Conservation (phyloP, 53 echinoderm and acorn worm species). For the Echinarachnius parma region DNA sequence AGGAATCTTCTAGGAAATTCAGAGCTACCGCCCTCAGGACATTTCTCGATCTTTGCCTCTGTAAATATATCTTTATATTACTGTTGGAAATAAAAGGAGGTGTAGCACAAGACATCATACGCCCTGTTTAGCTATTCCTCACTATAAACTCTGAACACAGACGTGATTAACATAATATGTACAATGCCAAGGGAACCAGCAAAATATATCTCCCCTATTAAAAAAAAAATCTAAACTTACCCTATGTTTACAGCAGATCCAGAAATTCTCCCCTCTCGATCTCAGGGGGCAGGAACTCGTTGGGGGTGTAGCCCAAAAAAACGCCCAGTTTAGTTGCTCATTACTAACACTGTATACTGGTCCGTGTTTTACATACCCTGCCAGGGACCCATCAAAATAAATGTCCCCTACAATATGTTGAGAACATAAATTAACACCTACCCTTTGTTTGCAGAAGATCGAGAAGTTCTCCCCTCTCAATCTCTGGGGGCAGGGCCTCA, state of each 20-base stretch:
- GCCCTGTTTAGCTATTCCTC: too few species aligned
- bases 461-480: slow-evolving; percentile 94
- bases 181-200: too few species aligned
- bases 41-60: too few species aligned
- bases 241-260: slow-evolving; percentile 87
- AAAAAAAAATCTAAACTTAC: slow-evolving; percentile 16
- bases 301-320: slow-evolving; percentile 84
- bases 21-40: too few species aligned
- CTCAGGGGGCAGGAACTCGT: slow-evolving; percentile 46
- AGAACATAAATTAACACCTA: not conserved
- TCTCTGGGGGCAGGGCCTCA: slow-evolving; percentile 49
- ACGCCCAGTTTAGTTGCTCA: slow-evolving; percentile 71
- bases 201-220: too few species aligned
- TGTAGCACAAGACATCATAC: too few species aligned
- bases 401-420: too few species aligned
- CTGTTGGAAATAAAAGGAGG: too few species aligned
- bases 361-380: slow-evolving; percentile 98
- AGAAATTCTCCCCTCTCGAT: slow-evolving; percentile 93
- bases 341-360: slow-evolving; percentile 89
- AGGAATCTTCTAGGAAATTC: too few species aligned
- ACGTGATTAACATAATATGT: too few species aligned
- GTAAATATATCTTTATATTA: too few species aligned
- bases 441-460: slow-evolving; percentile 93
- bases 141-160: too few species aligned
- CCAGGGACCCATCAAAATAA: not conserved